phyloP scores from a whole-genome alignment of 2,888 invertebrate genomes.

The Sialis lutaria region DNA sequence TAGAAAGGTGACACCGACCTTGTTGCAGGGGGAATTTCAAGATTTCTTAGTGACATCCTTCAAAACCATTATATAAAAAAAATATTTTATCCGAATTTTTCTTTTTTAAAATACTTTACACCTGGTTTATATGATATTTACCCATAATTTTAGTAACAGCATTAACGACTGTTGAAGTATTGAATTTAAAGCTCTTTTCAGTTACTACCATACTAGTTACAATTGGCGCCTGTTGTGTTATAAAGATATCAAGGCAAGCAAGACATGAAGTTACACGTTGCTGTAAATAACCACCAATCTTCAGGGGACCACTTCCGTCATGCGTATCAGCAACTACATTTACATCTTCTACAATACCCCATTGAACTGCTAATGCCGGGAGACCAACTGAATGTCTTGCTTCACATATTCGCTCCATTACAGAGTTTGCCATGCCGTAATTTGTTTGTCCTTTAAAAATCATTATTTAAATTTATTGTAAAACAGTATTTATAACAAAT shows the following conservation, averaged over 20 bases:
- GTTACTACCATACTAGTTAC: conserved; percentile 78
- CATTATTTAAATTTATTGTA: too few species aligned
- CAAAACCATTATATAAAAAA: too few species aligned
- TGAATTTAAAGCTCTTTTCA: conserved; percentile 36
- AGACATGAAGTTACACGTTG: conserved; percentile 48
- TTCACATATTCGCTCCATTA: conserved; percentile 80
- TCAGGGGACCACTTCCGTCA: conserved; percentile 24
- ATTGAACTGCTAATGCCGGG: conserved; percentile 73
- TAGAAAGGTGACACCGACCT: too few species aligned
- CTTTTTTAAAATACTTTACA: too few species aligned
- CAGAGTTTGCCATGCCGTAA: conserved; percentile 79
- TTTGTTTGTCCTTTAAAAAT: conserved; percentile 54
- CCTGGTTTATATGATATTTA: too few species aligned
- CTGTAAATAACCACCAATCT: conserved; percentile 43
- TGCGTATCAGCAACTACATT: conserved; percentile 47
- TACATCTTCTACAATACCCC: conserved; percentile 83
- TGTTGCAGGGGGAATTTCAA: too few species aligned
- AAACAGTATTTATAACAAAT: too few species aligned
- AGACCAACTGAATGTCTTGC: conserved; percentile 46
- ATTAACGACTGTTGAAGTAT: too few species aligned
- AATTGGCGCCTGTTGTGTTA: conserved; percentile 45
- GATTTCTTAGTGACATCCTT: too few species aligned
- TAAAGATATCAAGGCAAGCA: conserved; percentile 43
- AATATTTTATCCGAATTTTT: too few species aligned
- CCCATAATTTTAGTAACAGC: too few species aligned